These are phyloP conservation scores for Marisa cornuarietis DNA, from an alignment of 1,140 invertebrate genomes.

Conservation along the genomic window DNA sequence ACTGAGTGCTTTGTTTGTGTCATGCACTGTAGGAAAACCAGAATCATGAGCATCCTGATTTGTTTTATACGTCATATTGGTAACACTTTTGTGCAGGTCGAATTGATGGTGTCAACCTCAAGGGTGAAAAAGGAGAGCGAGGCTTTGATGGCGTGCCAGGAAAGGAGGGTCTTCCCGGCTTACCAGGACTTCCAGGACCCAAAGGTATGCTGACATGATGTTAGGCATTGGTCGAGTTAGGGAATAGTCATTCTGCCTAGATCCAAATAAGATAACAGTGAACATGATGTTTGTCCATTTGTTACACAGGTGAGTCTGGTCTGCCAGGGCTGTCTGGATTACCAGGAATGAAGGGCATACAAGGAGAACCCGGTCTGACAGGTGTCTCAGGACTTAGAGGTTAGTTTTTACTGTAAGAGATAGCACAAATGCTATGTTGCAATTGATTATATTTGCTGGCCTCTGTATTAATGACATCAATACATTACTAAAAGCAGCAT, in stretches of 20 bases:
- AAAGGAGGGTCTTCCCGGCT: constrained; percentile 29
- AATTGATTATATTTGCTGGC: too few species aligned
- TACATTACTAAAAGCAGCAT: too few species aligned
- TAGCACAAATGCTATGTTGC: too few species aligned
- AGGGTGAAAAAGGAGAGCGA: constrained; percentile 35
- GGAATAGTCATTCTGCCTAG: too few species aligned
- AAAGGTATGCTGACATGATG: constrained; percentile 27
- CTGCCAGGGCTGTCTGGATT: constrained; percentile 34
- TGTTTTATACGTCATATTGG: neutral
- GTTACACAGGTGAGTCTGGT: constrained; percentile 32
- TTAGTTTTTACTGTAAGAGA: neutral
- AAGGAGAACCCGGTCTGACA: constrained; percentile 33
- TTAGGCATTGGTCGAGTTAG: too few species aligned
- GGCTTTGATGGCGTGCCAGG: constrained; percentile 36
- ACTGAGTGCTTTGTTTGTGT: neutral
- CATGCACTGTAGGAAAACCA: too few species aligned
- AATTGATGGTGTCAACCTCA: constrained; percentile 16
- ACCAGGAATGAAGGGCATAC: constrained; percentile 36
- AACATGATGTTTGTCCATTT: neutral
- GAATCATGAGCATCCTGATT: neutral
- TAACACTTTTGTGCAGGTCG: neutral
- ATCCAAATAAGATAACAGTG: too few species aligned
- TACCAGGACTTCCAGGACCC: constrained; percentile 38
- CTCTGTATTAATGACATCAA: too few species aligned
- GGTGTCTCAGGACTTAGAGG: constrained; percentile 39